Conservation (phyloP, 2,797 vertebrate species). For the Champsocephalus gunnari region DNA sequence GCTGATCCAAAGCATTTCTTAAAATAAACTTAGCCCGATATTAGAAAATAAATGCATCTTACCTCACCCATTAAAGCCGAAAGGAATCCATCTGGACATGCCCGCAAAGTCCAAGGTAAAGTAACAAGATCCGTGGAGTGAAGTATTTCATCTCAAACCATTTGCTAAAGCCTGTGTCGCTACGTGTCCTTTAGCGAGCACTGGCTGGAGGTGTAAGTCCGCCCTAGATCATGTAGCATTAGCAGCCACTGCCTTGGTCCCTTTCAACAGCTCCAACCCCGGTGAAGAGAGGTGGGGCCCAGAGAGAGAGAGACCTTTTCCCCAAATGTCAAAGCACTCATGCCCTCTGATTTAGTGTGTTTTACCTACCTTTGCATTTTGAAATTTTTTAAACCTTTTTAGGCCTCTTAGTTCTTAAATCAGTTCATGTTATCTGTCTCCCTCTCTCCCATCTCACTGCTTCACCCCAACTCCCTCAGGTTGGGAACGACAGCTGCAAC, state of each 20-base stretch:
- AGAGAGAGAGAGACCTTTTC: slow-evolving; percentile 7
- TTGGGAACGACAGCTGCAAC: slow-evolving; percentile 87
- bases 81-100: slow-evolving; percentile 69
- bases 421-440: slow-evolving; percentile 35
- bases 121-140: slow-evolving; percentile 72
- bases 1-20: slow-evolving; percentile 5
- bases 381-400: slow-evolving; percentile 26
- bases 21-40: slow-evolving; percentile 42
- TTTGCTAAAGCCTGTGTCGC: slow-evolving; percentile 57
- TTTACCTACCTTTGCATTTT: neutral
- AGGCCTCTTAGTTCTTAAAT: slow-evolving; percentile 21
- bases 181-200: slow-evolving; percentile 55
- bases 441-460: slow-evolving; percentile 33
- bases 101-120: slow-evolving; percentile 67
- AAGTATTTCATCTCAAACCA: slow-evolving; percentile 71
- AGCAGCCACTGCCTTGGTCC: slow-evolving; percentile 61
- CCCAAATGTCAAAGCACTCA: slow-evolving; percentile 62
- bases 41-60: slow-evolving; percentile 44
- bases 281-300: slow-evolving; percentile 25
- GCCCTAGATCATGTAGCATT: slow-evolving; percentile 81
- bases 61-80: slow-evolving; percentile 60
- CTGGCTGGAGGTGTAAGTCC: slow-evolving; percentile 76
- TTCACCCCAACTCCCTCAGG: slow-evolving; percentile 63
- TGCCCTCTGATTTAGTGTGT: slow-evolving; percentile 22
- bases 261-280: slow-evolving; percentile 60